Evolutionary conservation across 2,797 vertebrate species (phyloP), one percentile per base, ranked within the genome.

Genomic region (Erpetoichthys calabaricus): DNA sequence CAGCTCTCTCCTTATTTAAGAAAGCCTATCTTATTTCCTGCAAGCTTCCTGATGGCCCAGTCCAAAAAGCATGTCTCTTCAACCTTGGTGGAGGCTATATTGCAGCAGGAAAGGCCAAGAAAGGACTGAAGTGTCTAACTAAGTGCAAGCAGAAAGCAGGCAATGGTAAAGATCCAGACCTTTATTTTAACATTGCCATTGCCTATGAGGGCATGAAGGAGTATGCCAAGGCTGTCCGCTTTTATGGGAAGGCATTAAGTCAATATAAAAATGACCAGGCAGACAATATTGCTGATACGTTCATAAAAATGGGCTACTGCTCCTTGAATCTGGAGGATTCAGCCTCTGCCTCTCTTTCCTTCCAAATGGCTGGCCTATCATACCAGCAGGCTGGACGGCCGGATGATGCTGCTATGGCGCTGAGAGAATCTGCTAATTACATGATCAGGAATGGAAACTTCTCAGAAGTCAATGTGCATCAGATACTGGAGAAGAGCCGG

Each of bases 371-470:
- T 4, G 63, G 64, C 4, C 54, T 47, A 0, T 53, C 55, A 8
- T 63, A 63, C 56, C 46, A 56, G 44, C 64, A 57, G 5, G 47
- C 44, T 41, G 53, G 62, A n/a, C 25, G 63, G 50, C 44, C 1
- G 5, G 64, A 75, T 57, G 59, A 67, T 1, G 6, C 63, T 42
- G 59, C 62, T 56, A 56, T 52, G 25, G 60, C 61, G 45, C 53
- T 61, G 56, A 61, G 54, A 45, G 56, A 72, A 1, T 4, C 55
- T 3, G 55, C 49, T 2, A 64, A 60, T 6, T 59, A 46, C 2
- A 57, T 49, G 45, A 58, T 60, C 6, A 10, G 1, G 1, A 67
- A 53, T 3, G 25, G 61, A 45, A 57, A 41, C 5, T 45, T 57
- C 7, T 59, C 57, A 7, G 25, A 64, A 53, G 1, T 4, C 0